Evolutionary conservation across 1,140 invertebrate species (phyloP), one percentile per base, ranked within the genome.

Genomic region (Homalodisca vitripennis): DNA sequence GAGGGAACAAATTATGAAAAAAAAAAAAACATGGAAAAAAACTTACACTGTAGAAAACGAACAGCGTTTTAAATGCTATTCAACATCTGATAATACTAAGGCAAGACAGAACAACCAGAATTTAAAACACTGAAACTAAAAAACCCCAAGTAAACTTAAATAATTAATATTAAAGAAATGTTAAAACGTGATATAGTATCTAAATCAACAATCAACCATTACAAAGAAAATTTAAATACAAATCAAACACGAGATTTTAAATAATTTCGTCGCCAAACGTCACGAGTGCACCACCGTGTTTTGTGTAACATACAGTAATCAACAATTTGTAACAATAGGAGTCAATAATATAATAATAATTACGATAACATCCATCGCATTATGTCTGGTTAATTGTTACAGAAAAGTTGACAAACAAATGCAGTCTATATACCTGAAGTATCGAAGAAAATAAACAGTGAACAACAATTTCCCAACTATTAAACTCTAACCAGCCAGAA

Each of bases 241-340:
- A 27, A n/a, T 41, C n/a, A n/a, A n/a, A n/a, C n/a, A n/a, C n/a
- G n/a, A n/a, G n/a, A n/a, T n/a, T n/a, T 10, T 6, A 41, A 41
- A 41, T 6, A n/a, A n/a, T n/a, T n/a, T n/a, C n/a, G n/a, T 41
- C 17, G 34, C 34, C 34, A 41, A 17, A 41, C 6, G 6, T 41
- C 34, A 41, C 34, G 22, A n/a, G 6, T n/a, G 22, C 20, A 53
- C 55, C 10, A n/a, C 2, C 10, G 3, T 26, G 10, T 60, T 27
- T 26, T 13, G 10, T 60, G 22, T 60, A 60, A 60, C 55, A 60
- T 30, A 27, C 12, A 29, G 55, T 60, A 27, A n/a, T 60, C 34
- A 60, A 60, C 55, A 60, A 60, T 60, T 60, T 26, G 55, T 60
- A 60, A 60, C 55, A 27, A 60, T 60, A 27, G 24, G 26, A 24